Evolutionary conservation across 2,113 vertebrate species (phyloP).

Genomic region (Nesoenas mayeri): DNA sequence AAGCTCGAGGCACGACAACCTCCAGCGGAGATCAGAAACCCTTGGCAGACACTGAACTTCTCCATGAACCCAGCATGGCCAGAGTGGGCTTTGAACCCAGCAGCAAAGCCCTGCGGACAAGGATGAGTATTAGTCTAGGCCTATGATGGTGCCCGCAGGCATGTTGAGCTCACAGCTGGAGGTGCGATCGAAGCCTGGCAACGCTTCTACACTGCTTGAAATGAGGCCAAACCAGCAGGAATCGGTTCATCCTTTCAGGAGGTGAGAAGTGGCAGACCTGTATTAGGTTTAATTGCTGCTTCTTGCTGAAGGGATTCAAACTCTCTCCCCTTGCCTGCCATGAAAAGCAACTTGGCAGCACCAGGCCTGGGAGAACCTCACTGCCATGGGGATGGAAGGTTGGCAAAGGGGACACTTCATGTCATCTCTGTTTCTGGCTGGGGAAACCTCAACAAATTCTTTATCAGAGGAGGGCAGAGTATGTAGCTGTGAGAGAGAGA

Average conservation of each 20-base stretch:
- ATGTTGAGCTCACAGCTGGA: neutral
- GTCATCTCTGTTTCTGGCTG: neutral
- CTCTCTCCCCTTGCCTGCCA: too few species aligned
- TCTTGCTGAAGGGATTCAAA: neutral
- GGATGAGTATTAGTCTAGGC: neutral
- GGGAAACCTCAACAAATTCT: neutral
- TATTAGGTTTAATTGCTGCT: neutral
- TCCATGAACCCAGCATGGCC: fast-evolving
- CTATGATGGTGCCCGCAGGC: neutral
- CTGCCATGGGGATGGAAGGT: fast-evolving
- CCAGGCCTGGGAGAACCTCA: neutral
- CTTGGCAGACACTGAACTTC: too few species aligned
- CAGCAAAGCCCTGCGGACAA: neutral
- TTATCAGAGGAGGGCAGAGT: neutral
- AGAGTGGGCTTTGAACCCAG: neutral
- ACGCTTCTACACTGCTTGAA: neutral
- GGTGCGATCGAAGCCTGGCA: fast-evolving
- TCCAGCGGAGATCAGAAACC: neutral
- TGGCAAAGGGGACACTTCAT: neutral
- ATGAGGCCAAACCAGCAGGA: neutral
- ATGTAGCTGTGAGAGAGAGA: too few species aligned
- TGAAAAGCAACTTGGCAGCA: neutral
- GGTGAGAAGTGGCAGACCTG: neutral
- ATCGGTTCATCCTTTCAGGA: neutral
- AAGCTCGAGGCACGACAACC: neutral